A percentile compares a stretch with the other conserved stretches of the same genome.
Evolutionary conservation across 2,888 invertebrate genomes (phyloP).

Genomic region (Dysmachus trigonus): DNA sequence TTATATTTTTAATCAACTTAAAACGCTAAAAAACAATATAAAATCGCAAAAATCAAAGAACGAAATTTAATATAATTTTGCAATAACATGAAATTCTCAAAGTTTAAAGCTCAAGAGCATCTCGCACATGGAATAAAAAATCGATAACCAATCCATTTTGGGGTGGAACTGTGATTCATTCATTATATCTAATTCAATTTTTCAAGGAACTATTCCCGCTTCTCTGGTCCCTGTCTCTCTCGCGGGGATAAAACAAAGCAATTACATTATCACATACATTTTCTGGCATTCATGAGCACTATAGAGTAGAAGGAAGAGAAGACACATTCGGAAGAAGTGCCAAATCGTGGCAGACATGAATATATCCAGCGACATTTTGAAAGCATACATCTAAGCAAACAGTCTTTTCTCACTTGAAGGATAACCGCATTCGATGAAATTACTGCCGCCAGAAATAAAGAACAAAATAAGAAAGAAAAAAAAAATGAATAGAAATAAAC

Average conservation of each 20-base stretch:
- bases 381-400: slow-evolving; percentile 28
- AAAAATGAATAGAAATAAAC: background rate
- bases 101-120: background rate
- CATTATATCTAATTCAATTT: slow-evolving; percentile 55
- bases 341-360: slow-evolving; percentile 43
- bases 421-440: slow-evolving; percentile 31
- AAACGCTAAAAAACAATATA: no score
- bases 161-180: slow-evolving; percentile 53
- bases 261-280: slow-evolving; percentile 55
- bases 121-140: slow-evolving; percentile 48
- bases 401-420: slow-evolving; percentile 30
- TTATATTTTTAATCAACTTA: no score
- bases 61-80: background rate
- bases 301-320: slow-evolving; percentile 40
- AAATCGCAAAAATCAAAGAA: background rate
- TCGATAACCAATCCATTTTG: slow-evolving; percentile 55
- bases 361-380: slow-evolving; percentile 11
- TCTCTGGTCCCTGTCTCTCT: slow-evolving; percentile 46
- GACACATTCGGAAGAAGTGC: slow-evolving; percentile 33
- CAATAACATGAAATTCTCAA: background rate
- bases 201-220: slow-evolving; percentile 45
- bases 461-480: background rate
- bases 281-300: slow-evolving; percentile 52
- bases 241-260: slow-evolving; percentile 54
- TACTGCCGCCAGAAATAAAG: slow-evolving; percentile 24